phyloP scores from a whole-genome alignment of 1,140 invertebrate genomes.

The Dendroctonus valens region DNA sequence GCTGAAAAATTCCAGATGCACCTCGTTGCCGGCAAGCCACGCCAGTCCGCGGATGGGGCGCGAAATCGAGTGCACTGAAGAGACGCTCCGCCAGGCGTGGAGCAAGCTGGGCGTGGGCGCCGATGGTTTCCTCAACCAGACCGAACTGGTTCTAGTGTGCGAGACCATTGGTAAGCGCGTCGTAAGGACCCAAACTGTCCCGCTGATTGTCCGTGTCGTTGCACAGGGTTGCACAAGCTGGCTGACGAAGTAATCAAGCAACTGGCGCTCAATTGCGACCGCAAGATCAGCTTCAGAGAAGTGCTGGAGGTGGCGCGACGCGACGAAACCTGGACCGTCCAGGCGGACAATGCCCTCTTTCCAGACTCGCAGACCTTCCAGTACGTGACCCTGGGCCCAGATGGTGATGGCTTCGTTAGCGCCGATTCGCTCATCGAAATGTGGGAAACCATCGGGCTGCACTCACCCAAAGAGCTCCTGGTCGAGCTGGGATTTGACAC shows the following conservation, averaged over 20 bases:
- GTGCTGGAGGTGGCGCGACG: conserved; percentile 64
- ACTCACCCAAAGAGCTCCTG: conserved; percentile 61
- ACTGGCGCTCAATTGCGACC: conserved; percentile 66
- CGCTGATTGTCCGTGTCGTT: not conserved
- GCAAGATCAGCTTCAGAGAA: conserved; percentile 66
- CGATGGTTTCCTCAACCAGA: conserved; percentile 60
- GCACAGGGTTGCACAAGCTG: conserved; percentile 58
- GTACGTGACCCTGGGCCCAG: conserved; percentile 46
- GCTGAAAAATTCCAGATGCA: conserved; percentile 44
- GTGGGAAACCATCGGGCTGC: conserved; percentile 70
- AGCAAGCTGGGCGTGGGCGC: conserved; percentile 59
- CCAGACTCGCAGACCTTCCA: conserved; percentile 45
- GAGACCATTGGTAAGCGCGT: conserved; percentile 43
- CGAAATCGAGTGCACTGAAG: conserved; percentile 45
- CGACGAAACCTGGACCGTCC: conserved; percentile 49
- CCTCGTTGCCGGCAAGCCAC: conserved; percentile 51
- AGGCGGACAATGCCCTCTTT: conserved; percentile 38
- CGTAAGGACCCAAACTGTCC: too few species aligned
- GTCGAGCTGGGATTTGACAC: conserved; percentile 68
- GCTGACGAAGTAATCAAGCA: conserved; percentile 62
- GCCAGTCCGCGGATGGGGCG: conserved; percentile 35
- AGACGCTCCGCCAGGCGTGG: conserved; percentile 58
- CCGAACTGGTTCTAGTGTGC: conserved; percentile 57
- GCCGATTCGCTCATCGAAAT: conserved; percentile 63
- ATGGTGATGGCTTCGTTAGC: conserved; percentile 47